A percentile compares a stretch with the other conserved stretches of the same genome.
These are phyloP conservation scores for Pangasianodon hypophthalmus DNA, from an alignment of 2,113 vertebrate genomes.

Conservation along the genomic window DNA sequence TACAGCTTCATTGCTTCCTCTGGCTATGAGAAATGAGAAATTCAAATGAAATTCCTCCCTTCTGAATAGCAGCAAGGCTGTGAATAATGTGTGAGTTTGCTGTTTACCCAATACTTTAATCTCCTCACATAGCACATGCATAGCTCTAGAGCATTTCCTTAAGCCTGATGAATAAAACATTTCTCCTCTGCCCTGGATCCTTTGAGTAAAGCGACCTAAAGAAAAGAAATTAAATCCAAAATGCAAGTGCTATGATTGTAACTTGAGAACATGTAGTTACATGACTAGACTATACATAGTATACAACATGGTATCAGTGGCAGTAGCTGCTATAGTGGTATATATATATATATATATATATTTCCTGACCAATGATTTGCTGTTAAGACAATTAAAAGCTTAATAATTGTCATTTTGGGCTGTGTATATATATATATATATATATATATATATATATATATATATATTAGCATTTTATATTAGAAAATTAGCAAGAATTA, in stretches of 20 bases:
- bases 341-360: too few relatives aligned
- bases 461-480: too few relatives aligned
- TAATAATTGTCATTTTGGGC: too few relatives aligned
- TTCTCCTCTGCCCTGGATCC: not conserved
- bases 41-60: slow-evolving; percentile 23
- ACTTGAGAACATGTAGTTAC: not conserved
- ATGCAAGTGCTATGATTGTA: not conserved
- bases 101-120: slow-evolving; percentile 36
- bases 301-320: not conserved
- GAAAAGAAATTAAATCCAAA: not conserved
- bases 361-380: too few relatives aligned
- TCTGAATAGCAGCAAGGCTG: not conserved
- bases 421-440: not conserved
- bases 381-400: too few relatives aligned
- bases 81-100: slow-evolving; percentile 1
- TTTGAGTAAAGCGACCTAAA: not conserved
- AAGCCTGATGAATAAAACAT: not conserved
- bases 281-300: not conserved
- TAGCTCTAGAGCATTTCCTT: slow-evolving; percentile 21
- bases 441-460: not conserved
- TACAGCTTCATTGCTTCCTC: slow-evolving; percentile 1
- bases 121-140: slow-evolving; percentile 9
- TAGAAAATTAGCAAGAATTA: too few relatives aligned
- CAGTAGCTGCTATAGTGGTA: not conserved
- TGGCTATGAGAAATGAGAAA: slow-evolving; percentile 18